A percentile compares a stretch with the other conserved stretches of the same genome.
Conservation (phyloP, 1,140 invertebrate species). For the Littorina saxatilis region DNA sequence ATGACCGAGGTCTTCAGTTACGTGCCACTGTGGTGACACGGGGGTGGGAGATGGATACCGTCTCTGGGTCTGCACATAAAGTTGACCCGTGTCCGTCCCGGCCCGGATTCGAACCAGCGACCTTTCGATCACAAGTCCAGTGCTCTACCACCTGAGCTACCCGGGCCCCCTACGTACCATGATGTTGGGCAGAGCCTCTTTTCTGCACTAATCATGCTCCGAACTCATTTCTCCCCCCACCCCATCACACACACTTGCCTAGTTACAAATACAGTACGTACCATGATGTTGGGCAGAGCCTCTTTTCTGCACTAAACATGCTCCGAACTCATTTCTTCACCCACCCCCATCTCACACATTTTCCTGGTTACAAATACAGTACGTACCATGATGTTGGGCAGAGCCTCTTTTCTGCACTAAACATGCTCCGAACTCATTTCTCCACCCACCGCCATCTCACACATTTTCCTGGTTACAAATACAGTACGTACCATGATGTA, state of each 20-base stretch:
- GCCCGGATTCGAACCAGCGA: too few relatives aligned
- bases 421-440: background rate
- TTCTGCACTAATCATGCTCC: background rate
- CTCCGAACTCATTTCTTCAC: background rate
- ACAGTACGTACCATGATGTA: conserved; percentile 50
- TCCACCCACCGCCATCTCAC: background rate
- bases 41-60: too few relatives aligned
- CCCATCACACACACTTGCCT: too few relatives aligned
- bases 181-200: too few relatives aligned
- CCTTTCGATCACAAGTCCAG: too few relatives aligned
- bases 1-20: too few relatives aligned
- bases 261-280: background rate
- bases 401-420: conserved; percentile 45
- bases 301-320: background rate
- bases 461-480: background rate
- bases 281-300: background rate
- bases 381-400: conserved; percentile 56
- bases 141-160: too few relatives aligned
- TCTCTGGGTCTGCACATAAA: too few relatives aligned
- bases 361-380: conserved; percentile 10
- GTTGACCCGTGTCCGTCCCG: too few relatives aligned
- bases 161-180: too few relatives aligned
- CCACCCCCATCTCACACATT: background rate
- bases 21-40: too few relatives aligned
- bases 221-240: too few relatives aligned